phyloP scores from a whole-genome alignment of 1,140 invertebrate species.

The Bombus confusus region DNA sequence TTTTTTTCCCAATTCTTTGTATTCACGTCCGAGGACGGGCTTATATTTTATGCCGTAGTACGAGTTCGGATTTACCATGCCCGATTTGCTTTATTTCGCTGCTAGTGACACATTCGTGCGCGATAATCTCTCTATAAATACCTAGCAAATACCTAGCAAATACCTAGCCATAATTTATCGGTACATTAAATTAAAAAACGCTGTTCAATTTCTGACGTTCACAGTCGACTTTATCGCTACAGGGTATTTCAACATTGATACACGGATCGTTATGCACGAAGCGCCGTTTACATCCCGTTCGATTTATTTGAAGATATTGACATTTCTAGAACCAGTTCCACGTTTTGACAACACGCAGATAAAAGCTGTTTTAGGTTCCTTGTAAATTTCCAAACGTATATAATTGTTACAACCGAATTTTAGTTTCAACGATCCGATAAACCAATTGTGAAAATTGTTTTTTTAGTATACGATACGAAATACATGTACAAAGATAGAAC shows the following conservation, averaged over 20 bases:
- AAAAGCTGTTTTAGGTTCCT: not conserved
- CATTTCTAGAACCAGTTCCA: not conserved
- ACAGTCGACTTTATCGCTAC: not conserved
- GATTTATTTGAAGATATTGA: not conserved
- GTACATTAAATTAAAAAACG: not conserved
- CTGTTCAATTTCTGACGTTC: not conserved
- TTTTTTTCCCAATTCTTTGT: not conserved
- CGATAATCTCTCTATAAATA: not conserved
- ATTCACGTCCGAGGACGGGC: not conserved
- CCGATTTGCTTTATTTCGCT: slow-evolving; percentile 1
- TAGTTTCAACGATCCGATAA: no score
- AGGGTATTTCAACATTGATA: not conserved
- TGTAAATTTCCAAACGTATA: no score
- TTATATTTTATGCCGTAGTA: slow-evolving; percentile 8
- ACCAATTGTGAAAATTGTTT: no score
- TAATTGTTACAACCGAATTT: no score
- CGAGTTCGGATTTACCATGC: not conserved
- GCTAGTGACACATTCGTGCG: no score
- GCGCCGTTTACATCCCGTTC: not conserved
- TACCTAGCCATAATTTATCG: not conserved
- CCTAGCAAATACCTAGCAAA: not conserved
- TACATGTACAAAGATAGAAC: no score
- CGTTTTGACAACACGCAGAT: not conserved
- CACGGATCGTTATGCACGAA: not conserved
- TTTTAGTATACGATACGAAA: no score